These are phyloP conservation scores for Pollenia amentaria DNA, from an alignment of 2,888 invertebrate species.

Conservation along the genomic window DNA sequence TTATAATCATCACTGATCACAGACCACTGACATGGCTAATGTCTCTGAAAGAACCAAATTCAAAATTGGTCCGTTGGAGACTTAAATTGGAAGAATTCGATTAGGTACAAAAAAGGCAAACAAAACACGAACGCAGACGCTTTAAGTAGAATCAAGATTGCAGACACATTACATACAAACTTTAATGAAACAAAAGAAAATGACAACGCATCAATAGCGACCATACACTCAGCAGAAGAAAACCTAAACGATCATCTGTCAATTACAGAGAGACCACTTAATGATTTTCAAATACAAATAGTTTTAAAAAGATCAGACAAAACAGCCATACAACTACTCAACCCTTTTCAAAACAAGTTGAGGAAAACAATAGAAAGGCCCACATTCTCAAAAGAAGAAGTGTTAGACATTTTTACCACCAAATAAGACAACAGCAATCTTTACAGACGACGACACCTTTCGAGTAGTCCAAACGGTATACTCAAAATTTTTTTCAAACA, in stretches of 20 bases:
- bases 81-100: constrained; percentile 41
- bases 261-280: background rate
- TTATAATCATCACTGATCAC: constrained; percentile 28
- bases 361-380: background rate
- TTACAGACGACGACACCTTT: background rate
- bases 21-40: constrained; percentile 30
- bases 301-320: background rate
- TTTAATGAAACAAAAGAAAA: background rate
- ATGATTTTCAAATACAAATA: background rate
- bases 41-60: constrained; percentile 37
- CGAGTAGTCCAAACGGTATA: background rate
- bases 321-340: background rate
- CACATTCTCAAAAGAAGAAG: background rate
- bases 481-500: background rate
- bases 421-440: background rate
- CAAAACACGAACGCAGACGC: background rate
- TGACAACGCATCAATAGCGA: background rate
- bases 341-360: background rate
- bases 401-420: background rate
- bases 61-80: constrained; percentile 29
- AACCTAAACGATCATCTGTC: background rate
- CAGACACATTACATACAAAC: background rate
- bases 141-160: background rate
- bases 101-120: constrained; percentile 26
- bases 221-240: background rate